phyloP scores from a whole-genome alignment of 2,113 vertebrate genomes.

The Geothlypis trichas region DNA sequence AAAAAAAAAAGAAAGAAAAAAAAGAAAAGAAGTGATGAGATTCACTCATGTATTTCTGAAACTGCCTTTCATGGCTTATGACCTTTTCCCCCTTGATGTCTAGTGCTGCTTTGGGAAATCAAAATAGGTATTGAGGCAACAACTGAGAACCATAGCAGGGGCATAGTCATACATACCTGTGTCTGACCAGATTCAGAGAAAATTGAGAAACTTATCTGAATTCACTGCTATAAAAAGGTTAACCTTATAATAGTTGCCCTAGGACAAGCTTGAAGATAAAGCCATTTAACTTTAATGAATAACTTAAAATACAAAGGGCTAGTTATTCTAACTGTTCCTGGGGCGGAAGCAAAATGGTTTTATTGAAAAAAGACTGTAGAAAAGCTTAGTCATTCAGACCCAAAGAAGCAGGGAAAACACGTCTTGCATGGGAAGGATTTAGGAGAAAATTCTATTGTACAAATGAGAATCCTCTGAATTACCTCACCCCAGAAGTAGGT shows the following conservation, averaged over 20 bases:
- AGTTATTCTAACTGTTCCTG: constrained; percentile 1
- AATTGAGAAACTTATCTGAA: constrained; percentile 11
- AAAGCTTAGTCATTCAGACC: constrained; percentile 44
- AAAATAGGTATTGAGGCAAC: background rate
- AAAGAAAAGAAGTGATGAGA: background rate
- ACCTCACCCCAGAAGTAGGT: background rate
- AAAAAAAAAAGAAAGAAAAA: background rate
- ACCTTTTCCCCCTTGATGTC: background rate
- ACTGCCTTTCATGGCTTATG: background rate
- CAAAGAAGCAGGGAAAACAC: background rate
- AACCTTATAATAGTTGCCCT: constrained; percentile 36
- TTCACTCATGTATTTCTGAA: background rate
- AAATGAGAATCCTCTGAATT: background rate
- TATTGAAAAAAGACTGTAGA: background rate
- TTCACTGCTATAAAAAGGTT: constrained; percentile 23
- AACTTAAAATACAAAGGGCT: constrained; percentile 46
- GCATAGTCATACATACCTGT: background rate
- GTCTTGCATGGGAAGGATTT: background rate
- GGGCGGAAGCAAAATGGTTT: background rate
- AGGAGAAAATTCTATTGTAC: background rate
- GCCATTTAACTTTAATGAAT: constrained; percentile 56
- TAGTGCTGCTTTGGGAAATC: constrained; percentile 2
- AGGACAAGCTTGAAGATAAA: constrained; percentile 43
- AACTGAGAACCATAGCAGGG: background rate
- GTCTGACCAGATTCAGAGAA: background rate